Base-by-base conservation (phyloP, 2,113 vertebrate genomes). In the Chloroceryle aenea region DNA sequence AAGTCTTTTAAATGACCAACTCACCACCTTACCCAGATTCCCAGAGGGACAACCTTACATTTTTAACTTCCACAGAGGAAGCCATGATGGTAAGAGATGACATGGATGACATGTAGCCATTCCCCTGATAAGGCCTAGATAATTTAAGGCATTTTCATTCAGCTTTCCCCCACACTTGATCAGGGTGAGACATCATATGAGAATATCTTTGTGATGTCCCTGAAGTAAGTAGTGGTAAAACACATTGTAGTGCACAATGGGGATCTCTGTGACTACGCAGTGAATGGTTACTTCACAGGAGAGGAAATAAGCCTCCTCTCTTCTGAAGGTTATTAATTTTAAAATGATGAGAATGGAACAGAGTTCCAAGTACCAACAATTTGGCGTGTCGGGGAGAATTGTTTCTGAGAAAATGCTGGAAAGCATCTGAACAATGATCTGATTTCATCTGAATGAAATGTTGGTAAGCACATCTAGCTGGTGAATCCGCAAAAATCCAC, bases 231-330 rank as follows among this genome's bases (percentile, higher is more conserved):
- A 55, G 56, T 50, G 26, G 30, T 62, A 76, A 79, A 92, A 88
- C 0, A 2, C 21, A 71, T 2, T 34, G 47, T 19, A 78, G 50
- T 32, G 42, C 47, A 13, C 9, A 29, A 34, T 9, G 50, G 71
- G 67, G 48, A 66, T 19, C 43, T 63, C 5, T 26, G 7, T 12
- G 62, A 86, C 32, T 47, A 52, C 7, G n/a, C 17, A 29, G 76
- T 30, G 36, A 61, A 78, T 48, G 47, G 45, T 80, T 77, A 76
- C 77, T 94, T 72, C 76, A 89, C 71, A 56, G 26, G 43, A 72
- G 82, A 52, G 29, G 63, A 91, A 81, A 74, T 5, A 53, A 40
- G 7, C 9, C 23, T 82, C 25, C 36, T 56, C 32, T 48, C 21
- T 69, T 61, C 25, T 34, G 17, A 81, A 56, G 32, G 13, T 19